Evolutionary conservation across 2,888 invertebrate species (phyloP).

Genomic region (Agelastica alni): DNA sequence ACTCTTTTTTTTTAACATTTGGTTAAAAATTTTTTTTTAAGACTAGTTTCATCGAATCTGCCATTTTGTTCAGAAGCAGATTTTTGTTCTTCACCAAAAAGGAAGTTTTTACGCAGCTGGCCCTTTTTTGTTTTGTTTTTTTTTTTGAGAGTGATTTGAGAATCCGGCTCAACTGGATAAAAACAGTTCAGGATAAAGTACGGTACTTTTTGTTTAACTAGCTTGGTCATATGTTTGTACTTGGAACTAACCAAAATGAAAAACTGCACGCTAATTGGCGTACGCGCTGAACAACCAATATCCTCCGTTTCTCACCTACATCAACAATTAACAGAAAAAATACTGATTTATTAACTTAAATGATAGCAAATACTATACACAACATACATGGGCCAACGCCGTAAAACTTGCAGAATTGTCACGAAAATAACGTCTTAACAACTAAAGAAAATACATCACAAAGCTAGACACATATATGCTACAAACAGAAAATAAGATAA

Average conservation of each 20-base stretch:
- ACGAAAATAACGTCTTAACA: conserved; percentile 30
- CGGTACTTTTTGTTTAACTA: conserved; percentile 31
- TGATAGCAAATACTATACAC: conserved; percentile 39
- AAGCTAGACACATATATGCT: conserved; percentile 27
- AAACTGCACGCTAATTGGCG: conserved; percentile 34
- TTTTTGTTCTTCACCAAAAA: conserved; percentile 20
- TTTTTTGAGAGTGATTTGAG: conserved; percentile 17
- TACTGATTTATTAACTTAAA: conserved; percentile 40
- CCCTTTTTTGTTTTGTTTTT: conserved; percentile 15
- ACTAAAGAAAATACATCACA: conserved; percentile 32
- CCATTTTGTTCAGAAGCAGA: conserved; percentile 28
- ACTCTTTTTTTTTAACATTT: conserved; percentile 32
- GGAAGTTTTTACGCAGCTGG: conserved; percentile 23
- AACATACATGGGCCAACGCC: conserved; percentile 33
- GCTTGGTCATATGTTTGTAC: conserved; percentile 44
- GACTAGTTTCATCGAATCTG: conserved; percentile 32
- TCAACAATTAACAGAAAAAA: conserved; percentile 38
- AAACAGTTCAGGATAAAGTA: conserved; percentile 28
- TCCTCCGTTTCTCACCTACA: conserved; percentile 42
- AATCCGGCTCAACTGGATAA: conserved; percentile 18
- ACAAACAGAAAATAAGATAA: conserved; percentile 25
- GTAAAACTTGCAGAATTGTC: conserved; percentile 29
- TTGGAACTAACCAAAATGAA: conserved; percentile 43
- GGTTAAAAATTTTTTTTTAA: conserved; percentile 29
- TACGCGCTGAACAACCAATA: conserved; percentile 31